Evolutionary conservation across 2,113 vertebrate species (phyloP), one percentile per base, ranked within the genome.

Genomic region (Tamias sibiricus): DNA sequence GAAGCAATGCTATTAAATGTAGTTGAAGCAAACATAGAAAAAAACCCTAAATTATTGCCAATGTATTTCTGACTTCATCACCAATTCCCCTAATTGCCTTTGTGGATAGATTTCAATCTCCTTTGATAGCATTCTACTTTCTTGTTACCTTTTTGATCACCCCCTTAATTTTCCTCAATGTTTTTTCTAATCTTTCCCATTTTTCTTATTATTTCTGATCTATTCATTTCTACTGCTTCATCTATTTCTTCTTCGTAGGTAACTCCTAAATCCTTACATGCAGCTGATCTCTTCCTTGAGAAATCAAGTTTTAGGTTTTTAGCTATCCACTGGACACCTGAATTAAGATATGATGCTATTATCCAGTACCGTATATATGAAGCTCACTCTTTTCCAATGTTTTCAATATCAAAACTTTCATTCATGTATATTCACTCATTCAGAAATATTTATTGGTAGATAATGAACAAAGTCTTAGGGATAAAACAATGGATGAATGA

Each of bases 361-460:
- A 82, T 6, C 22, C 37, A 90, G 91, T 42, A 90, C 71, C 26
- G 59, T n/a, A 37, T 4, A 62, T 22, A 37, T 68, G 40, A 69
- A 89, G n/a, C 24, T 32, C 24, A 81, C 35, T 72, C n/a, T 37
- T 28, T 59, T 40, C 16, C 40, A 89, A 30, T 28, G 49, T 74
- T 83, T 44, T 95, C 32, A 19, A 10, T 20, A 88, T 71, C n/a
- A 42, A 8, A 74, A 77, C 20, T 97, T 95, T 91, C 42, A 44
- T 83, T 30, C 71, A 91, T 66, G 30, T 91, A 10, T 79, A 16
- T 66, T 77, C 13, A 91, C 68, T n/a, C 22, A 69, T 11, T 95
- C 17, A 93, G 28, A 89, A 79, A 79, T 95, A 95, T 83, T 93
- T 94, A 80, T 62, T 84, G 47, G 17, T 52, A 95, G 47, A 40